Base-by-base conservation (phyloP, 1,140 invertebrate species). In the Formica selysi region DNA sequence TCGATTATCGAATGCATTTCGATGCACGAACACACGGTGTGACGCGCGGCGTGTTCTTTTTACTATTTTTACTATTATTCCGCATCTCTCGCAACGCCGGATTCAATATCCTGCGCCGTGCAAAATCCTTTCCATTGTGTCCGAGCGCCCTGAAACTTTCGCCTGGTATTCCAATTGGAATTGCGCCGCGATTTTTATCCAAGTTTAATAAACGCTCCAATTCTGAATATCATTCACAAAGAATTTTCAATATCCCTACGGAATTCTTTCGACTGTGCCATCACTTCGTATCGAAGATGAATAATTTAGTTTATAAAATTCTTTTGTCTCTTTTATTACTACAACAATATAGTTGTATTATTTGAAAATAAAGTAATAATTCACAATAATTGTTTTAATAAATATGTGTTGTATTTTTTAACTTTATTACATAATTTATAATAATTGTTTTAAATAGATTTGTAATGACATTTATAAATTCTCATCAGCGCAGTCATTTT, bases 171-270 rank as follows among this genome's bases (percentile, higher is more conserved):
- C 38, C 32, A 74, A 54, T 73, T 64, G 68, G 54, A 83, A 83
- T 74, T 81, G 67, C 51, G 3, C 51, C 38, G 71, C 26, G 67
- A 83, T 74, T 74, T 83, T 83, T 74, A 73, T 81, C 57, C 68
- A 61, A 73, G n/a, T 62, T 83, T 74, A 83, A 83, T 83, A 83
- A 83, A 74, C 68, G 79, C 13, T 74, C 54, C 73, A 62, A 83
- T 83, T 57, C 68, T 22, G 68, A 83, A 83, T 62, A 74, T 73
- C 67, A 36, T 73, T 73, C 38, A 44, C 57, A 11, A 13, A 41
- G 54, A 48, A 74, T 41, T 48, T 36, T 62, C 48, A 38, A 80
- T 80, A 74, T 61, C 16, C 13, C 32, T 41, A 16, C 13, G 68
- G 5, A 36, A 44, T 48, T 7, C 26, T 73, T 38, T 13, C 13